phyloP scores from a whole-genome alignment of 2,113 vertebrate genomes.

The Dipodomys ordii region DNA sequence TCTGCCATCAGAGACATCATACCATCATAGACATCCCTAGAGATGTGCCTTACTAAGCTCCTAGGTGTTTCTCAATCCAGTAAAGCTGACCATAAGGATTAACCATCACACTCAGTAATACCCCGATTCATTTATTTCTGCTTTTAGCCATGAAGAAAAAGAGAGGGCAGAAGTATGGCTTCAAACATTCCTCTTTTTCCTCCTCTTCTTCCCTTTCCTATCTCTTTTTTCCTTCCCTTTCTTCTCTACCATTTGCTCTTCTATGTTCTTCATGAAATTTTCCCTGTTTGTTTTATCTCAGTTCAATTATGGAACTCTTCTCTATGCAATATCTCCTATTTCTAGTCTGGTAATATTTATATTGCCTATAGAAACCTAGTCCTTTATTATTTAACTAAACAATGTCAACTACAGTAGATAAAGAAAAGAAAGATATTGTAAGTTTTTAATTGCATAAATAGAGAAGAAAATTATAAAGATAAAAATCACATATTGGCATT shows the following conservation, averaged over 20 bases:
- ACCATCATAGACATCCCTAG: no score
- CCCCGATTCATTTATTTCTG: not conserved
- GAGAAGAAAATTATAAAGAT: constrained; percentile 40
- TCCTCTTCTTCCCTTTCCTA: no score
- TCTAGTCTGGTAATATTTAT: constrained; percentile 60
- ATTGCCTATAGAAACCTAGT: constrained; percentile 69
- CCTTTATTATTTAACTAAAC: constrained; percentile 53
- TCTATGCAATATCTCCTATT: constrained; percentile 41
- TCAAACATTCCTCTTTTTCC: not conserved
- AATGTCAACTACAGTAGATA: constrained; percentile 58
- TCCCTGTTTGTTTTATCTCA: constrained; percentile 38
- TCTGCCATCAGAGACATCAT: no score
- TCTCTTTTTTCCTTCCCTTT: not conserved
- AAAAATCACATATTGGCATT: constrained; percentile 51
- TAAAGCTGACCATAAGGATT: no score
- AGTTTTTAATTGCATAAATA: not conserved
- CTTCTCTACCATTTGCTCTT: no score
- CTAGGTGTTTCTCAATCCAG: no score
- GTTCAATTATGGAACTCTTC: constrained; percentile 35
- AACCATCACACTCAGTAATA: no score
- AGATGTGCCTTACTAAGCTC: no score
- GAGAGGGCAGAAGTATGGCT: not conserved
- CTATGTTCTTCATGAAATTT: not conserved
- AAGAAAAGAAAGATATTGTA: constrained; percentile 65
- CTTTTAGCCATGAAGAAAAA: not conserved